Evolutionary conservation across 2,888 invertebrate species (phyloP).

Genomic region (Diarsia rubi): DNA sequence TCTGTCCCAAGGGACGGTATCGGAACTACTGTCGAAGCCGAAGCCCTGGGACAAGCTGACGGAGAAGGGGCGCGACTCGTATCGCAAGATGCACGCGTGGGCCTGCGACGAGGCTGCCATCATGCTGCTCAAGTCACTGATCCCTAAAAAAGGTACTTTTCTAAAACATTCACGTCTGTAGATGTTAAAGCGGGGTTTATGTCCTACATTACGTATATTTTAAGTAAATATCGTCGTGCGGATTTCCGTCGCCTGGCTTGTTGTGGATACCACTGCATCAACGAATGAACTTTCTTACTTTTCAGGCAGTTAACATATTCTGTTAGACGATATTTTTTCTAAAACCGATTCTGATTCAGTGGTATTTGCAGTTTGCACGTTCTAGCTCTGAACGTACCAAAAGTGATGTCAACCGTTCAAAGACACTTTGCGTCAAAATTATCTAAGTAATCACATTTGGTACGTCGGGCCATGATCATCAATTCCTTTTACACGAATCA

Average conservation of each 20-base stretch:
- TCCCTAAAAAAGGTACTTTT: slow-evolving; percentile 98
- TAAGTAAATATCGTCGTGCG: slow-evolving; percentile 15
- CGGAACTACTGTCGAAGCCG: slow-evolving; percentile 99
- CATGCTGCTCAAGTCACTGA: slow-evolving; percentile 98
- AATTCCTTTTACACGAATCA: slow-evolving; percentile 74
- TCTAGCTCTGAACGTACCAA: slow-evolving; percentile 46
- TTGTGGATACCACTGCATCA: slow-evolving; percentile 50
- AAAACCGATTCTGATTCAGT: slow-evolving; percentile 31
- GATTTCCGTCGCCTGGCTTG: slow-evolving; percentile 22
- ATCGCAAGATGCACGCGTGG: slow-evolving; percentile 99
- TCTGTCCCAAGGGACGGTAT: slow-evolving; percentile 99
- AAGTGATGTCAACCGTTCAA: slow-evolving; percentile 40
- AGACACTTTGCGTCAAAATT: slow-evolving; percentile 38
- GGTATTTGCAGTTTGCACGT: slow-evolving; percentile 51
- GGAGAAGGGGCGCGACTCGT: slow-evolving; percentile 99
- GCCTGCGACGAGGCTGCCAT: slow-evolving; percentile 99
- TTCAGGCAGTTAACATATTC: not conserved
- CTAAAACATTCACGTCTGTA: slow-evolving; percentile 35
- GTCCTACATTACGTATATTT: slow-evolving; percentile 23
- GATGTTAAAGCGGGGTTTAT: slow-evolving; percentile 38
- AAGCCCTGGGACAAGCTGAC: slow-evolving; percentile 99
- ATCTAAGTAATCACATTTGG: slow-evolving; percentile 63
- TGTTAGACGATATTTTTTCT: not conserved
- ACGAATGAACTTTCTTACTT: not conserved
- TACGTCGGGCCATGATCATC: slow-evolving; percentile 63